These are phyloP conservation scores for Eupithecia exiguata DNA, from an alignment of 2,888 invertebrate species.

Conservation along the genomic window DNA sequence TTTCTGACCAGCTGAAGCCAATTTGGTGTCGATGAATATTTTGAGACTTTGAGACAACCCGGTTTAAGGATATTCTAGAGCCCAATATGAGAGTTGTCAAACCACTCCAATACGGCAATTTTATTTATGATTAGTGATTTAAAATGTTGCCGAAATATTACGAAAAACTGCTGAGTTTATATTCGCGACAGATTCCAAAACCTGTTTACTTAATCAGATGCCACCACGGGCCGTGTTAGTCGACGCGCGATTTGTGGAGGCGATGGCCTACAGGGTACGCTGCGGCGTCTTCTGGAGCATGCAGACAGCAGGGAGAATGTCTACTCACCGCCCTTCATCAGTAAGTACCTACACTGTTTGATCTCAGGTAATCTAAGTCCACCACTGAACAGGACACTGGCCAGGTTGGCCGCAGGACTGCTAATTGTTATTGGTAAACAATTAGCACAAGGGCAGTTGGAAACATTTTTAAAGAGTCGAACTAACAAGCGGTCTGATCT, in stretches of 20 bases:
- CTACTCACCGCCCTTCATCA: constrained; percentile 78
- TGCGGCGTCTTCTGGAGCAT: constrained; percentile 89
- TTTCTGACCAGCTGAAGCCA: neutral
- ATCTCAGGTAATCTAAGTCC: neutral
- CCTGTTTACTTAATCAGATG: constrained; percentile 56
- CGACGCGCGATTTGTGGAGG: constrained; percentile 80
- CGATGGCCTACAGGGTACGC: constrained; percentile 88
- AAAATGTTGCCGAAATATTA: no score
- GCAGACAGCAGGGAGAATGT: constrained; percentile 89
- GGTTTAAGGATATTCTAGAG: no score
- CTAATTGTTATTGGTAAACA: no score
- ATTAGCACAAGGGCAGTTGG: no score
- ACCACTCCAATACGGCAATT: no score
- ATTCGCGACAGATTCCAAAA: neutral
- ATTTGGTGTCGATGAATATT: neutral
- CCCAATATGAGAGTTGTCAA: no score
- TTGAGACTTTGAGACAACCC: neutral
- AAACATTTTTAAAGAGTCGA: neutral
- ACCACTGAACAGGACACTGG: no score
- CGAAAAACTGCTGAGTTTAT: neutral
- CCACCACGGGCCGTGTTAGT: constrained; percentile 63
- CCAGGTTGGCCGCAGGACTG: no score
- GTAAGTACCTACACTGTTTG: constrained; percentile 51
- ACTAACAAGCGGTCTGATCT: neutral
- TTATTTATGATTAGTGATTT: no score